phyloP scores from a whole-genome alignment of 1,140 invertebrate species.

The Geopemphigus sp. region DNA sequence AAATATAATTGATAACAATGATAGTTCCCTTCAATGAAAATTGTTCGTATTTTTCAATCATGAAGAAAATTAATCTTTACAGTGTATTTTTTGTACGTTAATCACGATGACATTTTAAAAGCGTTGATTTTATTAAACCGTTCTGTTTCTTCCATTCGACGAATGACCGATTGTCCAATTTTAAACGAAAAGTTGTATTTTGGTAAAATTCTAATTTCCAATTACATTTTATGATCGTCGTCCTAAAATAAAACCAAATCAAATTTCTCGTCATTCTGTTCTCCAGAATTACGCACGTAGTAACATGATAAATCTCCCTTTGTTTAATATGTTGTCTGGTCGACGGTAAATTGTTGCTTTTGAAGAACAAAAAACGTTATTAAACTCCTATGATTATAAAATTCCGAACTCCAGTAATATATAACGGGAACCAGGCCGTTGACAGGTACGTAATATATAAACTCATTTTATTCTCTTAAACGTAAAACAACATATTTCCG shows the following conservation, averaged over 20 bases:
- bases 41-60: not conserved
- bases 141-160: not conserved
- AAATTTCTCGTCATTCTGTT: not conserved
- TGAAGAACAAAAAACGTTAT: slow-evolving; percentile 39
- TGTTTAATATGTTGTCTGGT: slow-evolving; percentile 29
- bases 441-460: slow-evolving; percentile 14
- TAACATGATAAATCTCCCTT: slow-evolving; percentile 34
- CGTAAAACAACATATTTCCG: not conserved
- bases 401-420: not conserved
- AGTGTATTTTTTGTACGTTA: no score
- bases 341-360: slow-evolving; percentile 22
- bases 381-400: slow-evolving; percentile 35
- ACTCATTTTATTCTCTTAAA: not conserved
- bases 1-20: not conserved
- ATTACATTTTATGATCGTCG: slow-evolving; percentile 1
- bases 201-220: slow-evolving; percentile 11
- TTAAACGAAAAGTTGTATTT: not conserved
- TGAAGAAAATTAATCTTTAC: not conserved
- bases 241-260: slow-evolving; percentile 32
- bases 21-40: not conserved
- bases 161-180: not conserved
- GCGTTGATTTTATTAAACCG: not conserved
- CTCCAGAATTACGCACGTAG: not conserved
- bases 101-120: not conserved
- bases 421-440: slow-evolving; percentile 4